Evolutionary conservation across 2,113 vertebrate species (phyloP), one percentile per base, ranked within the genome.

Genomic region (Rhea pennata): DNA sequence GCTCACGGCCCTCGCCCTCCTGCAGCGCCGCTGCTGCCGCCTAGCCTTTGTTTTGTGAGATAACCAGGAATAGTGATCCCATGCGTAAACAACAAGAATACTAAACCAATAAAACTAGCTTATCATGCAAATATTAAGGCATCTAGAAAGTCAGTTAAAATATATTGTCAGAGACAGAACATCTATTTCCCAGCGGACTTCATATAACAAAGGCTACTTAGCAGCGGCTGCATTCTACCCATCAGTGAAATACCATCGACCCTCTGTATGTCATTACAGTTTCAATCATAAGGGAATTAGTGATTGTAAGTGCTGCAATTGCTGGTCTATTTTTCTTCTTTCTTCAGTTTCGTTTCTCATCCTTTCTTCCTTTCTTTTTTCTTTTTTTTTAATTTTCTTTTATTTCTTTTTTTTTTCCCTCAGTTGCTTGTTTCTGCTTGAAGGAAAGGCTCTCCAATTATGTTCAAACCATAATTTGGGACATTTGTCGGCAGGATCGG

Each of bases 51-150:
- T 98, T 98, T 98, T 97, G 97, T 98, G 98, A 98, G 97, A 98
- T 98, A 98, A 98, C 98, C 98, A 98, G 98, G 98, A 99, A 99
- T 98, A 99, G 99, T 98, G 98, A 98, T 98, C 98, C 98, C 98
- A 98, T 98, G 98, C 98, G 98, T 98, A 98, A 98, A 98, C 98
- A 98, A 98, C 98, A 98, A 98, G 98, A 98, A 98, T 98, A 98
- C 98, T 98, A 98, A 98, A 98, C 98, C 98, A 98, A 98, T 96
- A 98, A 98, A 98, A 99, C 98, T 99, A 99, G 98, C 98, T 98
- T 99, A 99, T 99, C 99, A 99, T 99, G 99, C 99, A 99, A 99
- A 99, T 99, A 99, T 99, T 99, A 99, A 99, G 99, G 99, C 99
- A 99, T 99, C 99, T 99, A 99, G 98, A 98, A 98, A 98, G 98